A percentile compares a stretch with the other conserved stretches of the same genome.
Conservation (phyloP, 2,797 vertebrate genomes). For the Artibeus jamaicensis region DNA sequence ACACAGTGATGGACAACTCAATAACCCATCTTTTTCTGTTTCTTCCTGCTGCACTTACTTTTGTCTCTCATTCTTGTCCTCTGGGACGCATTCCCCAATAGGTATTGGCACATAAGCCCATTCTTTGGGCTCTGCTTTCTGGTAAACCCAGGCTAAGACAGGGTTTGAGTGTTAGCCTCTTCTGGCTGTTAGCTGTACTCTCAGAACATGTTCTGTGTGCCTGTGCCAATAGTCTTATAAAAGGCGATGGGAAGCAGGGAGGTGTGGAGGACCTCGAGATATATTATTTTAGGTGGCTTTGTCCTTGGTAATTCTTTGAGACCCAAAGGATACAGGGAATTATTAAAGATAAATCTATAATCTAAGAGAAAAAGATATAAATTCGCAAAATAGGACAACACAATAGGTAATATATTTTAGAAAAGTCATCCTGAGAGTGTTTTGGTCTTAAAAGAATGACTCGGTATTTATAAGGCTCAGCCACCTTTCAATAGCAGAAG, state of each 20-base stretch:
- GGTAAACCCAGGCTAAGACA: not conserved
- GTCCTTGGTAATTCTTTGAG: not conserved
- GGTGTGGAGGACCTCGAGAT: not conserved
- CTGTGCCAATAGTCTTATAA: too few species aligned
- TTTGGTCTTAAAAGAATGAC: not conserved
- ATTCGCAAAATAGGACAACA: not conserved
- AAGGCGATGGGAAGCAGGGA: not conserved
- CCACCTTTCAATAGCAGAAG: not conserved
- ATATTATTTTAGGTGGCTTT: not conserved
- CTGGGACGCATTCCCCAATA: not conserved
- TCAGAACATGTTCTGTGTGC: not conserved
- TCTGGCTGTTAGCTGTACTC: not conserved
- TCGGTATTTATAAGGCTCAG: not conserved
- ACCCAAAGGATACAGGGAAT: not conserved
- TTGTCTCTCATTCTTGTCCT: not conserved
- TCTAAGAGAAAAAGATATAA: not conserved
- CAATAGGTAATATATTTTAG: not conserved
- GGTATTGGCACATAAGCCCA: not conserved
- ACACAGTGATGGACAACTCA: not conserved
- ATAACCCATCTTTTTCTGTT: not conserved
- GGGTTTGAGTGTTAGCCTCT: not conserved
- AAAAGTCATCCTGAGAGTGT: not conserved
- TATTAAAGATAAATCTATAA: constrained; percentile 10
- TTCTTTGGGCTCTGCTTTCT: not conserved
- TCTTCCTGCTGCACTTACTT: not conserved